Evolutionary conservation across 2,888 invertebrate species (phyloP).

Genomic region (Catocala sponsa): DNA sequence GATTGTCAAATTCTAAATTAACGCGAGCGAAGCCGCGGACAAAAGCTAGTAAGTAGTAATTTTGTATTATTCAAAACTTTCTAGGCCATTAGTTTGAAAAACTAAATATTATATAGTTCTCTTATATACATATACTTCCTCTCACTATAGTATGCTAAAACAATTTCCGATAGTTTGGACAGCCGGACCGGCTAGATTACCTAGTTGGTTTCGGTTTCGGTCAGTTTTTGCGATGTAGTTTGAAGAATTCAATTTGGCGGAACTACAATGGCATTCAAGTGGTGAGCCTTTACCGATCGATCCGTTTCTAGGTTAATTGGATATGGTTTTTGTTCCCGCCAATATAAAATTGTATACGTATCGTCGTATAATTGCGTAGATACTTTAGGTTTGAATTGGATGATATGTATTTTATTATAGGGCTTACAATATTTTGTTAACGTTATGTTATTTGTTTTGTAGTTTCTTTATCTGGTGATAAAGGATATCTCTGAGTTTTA

Average conservation of each 20-base stretch:
- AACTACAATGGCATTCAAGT: slow-evolving; percentile 15
- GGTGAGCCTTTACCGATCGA: slow-evolving; percentile 13
- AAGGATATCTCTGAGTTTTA: too few relatives aligned
- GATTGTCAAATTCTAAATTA: too few relatives aligned
- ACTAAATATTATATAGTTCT: too few relatives aligned
- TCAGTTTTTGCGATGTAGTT: slow-evolving; percentile 33
- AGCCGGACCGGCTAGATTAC: slow-evolving; percentile 29
- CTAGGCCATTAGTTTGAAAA: too few relatives aligned
- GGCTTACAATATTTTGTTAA: too few relatives aligned
- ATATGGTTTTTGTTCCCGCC: slow-evolving; percentile 21
- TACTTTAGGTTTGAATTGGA: slow-evolving; percentile 2
- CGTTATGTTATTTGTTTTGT: too few relatives aligned
- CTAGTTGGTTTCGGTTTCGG: slow-evolving; percentile 25
- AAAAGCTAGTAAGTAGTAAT: too few relatives aligned
- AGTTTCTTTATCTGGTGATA: too few relatives aligned
- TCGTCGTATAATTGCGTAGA: background rate
- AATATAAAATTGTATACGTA: slow-evolving; percentile 4
- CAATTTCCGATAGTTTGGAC: slow-evolving; percentile 1
- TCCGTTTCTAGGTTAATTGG: slow-evolving; percentile 28
- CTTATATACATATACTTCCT: too few relatives aligned
- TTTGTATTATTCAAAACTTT: too few relatives aligned
- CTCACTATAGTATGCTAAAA: background rate
- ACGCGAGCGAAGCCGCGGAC: too few relatives aligned
- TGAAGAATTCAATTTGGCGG: slow-evolving; percentile 34
- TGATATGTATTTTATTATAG: slow-evolving; percentile 1